Evolutionary conservation across 2,113 vertebrate genomes (phyloP).

Genomic region (Onychostruthus taczanowskii): DNA sequence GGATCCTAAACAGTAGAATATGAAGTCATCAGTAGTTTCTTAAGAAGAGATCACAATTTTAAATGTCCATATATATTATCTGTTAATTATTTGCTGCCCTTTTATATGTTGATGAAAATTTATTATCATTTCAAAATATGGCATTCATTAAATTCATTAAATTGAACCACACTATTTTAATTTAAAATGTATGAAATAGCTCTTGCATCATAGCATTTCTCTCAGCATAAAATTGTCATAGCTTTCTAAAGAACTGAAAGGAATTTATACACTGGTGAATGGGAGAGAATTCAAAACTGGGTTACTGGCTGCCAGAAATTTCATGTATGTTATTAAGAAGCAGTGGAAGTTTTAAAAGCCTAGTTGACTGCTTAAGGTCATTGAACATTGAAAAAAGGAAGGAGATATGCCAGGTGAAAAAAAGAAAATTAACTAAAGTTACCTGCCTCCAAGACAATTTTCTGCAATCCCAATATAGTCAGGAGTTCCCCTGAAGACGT

Average conservation of each 20-base stretch:
- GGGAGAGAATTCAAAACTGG: not conserved
- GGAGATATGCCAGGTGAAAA: not conserved
- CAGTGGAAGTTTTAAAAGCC: not conserved
- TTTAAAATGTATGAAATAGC: not conserved
- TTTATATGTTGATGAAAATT: not conserved
- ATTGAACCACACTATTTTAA: not conserved
- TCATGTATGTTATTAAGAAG: not conserved
- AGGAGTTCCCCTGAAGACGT: not conserved
- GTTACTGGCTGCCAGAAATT: not conserved
- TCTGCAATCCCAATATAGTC: not conserved
- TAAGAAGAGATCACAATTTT: not conserved
- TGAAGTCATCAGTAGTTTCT: not conserved
- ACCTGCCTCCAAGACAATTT: not conserved
- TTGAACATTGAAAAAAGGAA: not conserved
- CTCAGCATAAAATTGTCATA: not conserved
- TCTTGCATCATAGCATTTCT: not conserved
- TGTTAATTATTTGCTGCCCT: not conserved
- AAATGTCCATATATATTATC: not conserved
- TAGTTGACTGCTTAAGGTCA: not conserved
- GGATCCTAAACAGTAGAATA: not conserved
- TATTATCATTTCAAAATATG: not conserved
- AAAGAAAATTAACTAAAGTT: not conserved
- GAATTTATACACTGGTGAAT: not conserved
- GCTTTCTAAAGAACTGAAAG: not conserved
- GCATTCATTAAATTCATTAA: not conserved